A percentile compares a stretch with the other conserved stretches of the same genome.
Conservation (phyloP, 2,888 invertebrate genomes). For the Spilarctia lutea region DNA sequence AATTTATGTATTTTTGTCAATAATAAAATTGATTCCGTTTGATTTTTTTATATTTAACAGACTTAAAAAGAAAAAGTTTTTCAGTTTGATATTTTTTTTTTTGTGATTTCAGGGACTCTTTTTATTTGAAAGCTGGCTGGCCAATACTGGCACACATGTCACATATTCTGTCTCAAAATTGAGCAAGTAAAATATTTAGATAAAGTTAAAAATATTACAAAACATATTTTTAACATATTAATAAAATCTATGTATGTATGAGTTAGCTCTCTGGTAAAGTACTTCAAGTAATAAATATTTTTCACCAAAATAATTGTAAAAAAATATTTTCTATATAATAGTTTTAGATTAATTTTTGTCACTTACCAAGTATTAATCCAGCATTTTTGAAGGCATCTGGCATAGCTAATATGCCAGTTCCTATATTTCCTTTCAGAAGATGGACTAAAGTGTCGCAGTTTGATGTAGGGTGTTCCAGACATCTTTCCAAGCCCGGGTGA, state of each 20-base stretch:
- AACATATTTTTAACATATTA: no score
- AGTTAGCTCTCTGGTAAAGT: background rate
- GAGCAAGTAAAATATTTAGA: background rate
- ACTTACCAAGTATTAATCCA: constrained; percentile 92
- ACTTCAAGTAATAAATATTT: background rate
- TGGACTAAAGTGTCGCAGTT: constrained; percentile 93
- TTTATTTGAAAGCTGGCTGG: no score
- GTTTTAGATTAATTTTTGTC: constrained; percentile 1
- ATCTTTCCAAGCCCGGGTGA: constrained; percentile 89
- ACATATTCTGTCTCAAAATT: background rate
- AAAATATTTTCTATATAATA: background rate
- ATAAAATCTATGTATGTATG: background rate
- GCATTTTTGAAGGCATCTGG: constrained; percentile 97
- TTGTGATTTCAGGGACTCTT: no score
- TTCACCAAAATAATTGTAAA: background rate
- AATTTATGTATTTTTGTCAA: no score
- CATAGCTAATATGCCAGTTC: constrained; percentile 98
- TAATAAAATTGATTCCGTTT: no score
- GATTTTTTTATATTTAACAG: no score
- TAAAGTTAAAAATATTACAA: background rate
- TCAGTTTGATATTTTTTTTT: no score
- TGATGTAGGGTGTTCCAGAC: constrained; percentile 92
- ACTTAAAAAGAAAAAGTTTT: no score
- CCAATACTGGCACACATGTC: no score
- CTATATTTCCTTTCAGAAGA: constrained; percentile 91